A percentile compares a stretch with the other conserved stretches of the same genome.
phyloP scores from a whole-genome alignment of 2,888 invertebrate species.

The Drosophila nr. perissopoda region DNA sequence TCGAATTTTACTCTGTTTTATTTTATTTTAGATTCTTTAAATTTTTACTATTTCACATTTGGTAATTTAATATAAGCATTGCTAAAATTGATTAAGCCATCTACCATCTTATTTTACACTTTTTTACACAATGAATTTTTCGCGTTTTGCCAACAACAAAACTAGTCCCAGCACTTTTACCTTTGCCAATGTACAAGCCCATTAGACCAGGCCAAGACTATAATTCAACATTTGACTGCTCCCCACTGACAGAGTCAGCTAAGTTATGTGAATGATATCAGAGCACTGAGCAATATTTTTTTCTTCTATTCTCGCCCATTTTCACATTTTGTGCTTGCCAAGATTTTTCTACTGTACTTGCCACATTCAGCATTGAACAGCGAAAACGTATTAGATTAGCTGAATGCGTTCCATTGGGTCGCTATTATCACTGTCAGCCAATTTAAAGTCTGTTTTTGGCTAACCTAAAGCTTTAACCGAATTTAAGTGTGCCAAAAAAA shows the following conservation, averaged over 20 bases:
- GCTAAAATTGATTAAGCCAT: neutral
- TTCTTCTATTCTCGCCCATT: constrained; percentile 17
- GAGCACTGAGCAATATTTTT: constrained; percentile 26
- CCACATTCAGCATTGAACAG: constrained; percentile 60
- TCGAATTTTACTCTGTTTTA: neutral
- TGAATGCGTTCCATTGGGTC: constrained; percentile 33
- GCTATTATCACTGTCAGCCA: constrained; percentile 37
- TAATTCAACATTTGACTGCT: constrained; percentile 65
- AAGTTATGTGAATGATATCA: constrained; percentile 49
- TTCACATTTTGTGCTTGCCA: constrained; percentile 47
- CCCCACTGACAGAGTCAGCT: constrained; percentile 21
- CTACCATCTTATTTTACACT: neutral
- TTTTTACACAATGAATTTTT: neutral
- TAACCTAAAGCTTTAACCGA: constrained; percentile 28
- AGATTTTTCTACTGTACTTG: constrained; percentile 38
- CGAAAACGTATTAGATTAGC: constrained; percentile 64
- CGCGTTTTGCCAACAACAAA: neutral
- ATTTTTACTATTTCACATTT: neutral
- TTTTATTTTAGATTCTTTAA: neutral
- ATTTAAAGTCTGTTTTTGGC: constrained; percentile 29
- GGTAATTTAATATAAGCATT: neutral
- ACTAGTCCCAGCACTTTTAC: constrained; percentile 29
- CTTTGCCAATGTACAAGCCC: constrained; percentile 30
- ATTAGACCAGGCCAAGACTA: constrained; percentile 46
- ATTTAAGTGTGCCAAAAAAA: constrained; percentile 2